Conservation (phyloP, 2,888 invertebrate species). For the Ferrisia virgata region DNA sequence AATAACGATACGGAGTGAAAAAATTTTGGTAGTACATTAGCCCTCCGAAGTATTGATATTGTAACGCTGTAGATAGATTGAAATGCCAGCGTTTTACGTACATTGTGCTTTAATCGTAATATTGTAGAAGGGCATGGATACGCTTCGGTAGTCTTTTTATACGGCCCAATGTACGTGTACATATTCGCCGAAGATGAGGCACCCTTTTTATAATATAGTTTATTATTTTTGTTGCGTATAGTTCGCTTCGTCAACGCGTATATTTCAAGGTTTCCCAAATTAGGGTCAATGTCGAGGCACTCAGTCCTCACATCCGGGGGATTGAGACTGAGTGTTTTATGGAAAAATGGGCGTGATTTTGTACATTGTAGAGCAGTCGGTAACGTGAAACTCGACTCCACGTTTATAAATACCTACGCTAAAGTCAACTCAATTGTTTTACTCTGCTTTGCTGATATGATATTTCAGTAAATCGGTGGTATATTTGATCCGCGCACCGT, state of each 20-base stretch:
- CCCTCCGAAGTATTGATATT: neutral
- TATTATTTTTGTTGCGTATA: slow-evolving; percentile 5
- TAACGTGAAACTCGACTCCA: neutral
- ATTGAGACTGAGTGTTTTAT: neutral
- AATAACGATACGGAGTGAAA: neutral
- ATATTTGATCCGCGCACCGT: neutral
- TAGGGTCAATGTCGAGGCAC: slow-evolving; percentile 22
- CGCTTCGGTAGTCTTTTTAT: slow-evolving; percentile 20
- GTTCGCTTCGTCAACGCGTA: neutral
- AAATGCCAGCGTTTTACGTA: neutral
- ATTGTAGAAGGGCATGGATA: slow-evolving; percentile 29
- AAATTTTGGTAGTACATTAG: neutral
- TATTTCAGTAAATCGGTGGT: neutral
- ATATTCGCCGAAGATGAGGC: slow-evolving; percentile 20
- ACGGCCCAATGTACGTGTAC: neutral
- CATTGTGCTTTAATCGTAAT: neutral
- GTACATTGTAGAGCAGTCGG: neutral
- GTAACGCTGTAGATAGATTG: neutral
- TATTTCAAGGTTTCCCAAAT: slow-evolving; percentile 33
- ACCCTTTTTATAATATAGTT: slow-evolving; percentile 7
- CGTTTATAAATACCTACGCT: neutral
- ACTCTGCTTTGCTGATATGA: neutral
- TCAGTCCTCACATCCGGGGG: neutral
- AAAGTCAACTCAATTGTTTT: neutral
- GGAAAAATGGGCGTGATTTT: neutral